Conservation (phyloP, 2,888 invertebrate species). For the Eulithis testata region DNA sequence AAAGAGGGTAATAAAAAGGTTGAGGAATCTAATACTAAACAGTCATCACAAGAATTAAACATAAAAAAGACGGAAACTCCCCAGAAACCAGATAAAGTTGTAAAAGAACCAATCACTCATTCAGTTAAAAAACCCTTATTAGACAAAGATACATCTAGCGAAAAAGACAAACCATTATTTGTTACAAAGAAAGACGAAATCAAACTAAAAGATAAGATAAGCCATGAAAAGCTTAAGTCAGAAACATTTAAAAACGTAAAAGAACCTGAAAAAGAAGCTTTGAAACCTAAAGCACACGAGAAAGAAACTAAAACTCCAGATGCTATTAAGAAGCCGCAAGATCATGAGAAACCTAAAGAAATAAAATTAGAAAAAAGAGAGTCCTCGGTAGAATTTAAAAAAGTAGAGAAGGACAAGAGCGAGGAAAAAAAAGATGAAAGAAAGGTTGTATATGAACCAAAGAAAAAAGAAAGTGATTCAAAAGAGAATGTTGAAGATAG, state of each 20-base stretch:
- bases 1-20: conserved; percentile 27
- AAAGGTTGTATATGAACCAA: conserved; percentile 34
- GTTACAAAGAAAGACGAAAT: conserved; percentile 42
- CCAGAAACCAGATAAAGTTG: conserved; percentile 36
- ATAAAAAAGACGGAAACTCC: conserved; percentile 34
- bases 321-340: conserved; percentile 6
- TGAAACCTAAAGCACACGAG: conserved; percentile 39
- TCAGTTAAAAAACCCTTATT: conserved; percentile 13
- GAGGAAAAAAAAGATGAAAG: conserved; percentile 43
- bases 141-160: conserved; percentile 17
- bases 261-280: conserved; percentile 27
- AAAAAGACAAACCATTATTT: conserved; percentile 20
- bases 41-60: conserved; percentile 14
- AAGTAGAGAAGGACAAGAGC: conserved; percentile 23
- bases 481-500: conserved; percentile 30
- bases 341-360: conserved; percentile 22
- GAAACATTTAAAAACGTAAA: conserved; percentile 33
- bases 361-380: conserved; percentile 17
- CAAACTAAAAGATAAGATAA: conserved; percentile 41
- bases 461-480: conserved; percentile 30
- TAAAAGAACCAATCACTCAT: conserved; percentile 14
- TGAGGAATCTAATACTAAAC: conserved; percentile 10
- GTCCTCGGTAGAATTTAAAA: background rate
- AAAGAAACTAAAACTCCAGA: conserved; percentile 27
- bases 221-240: conserved; percentile 41